phyloP scores from a whole-genome alignment of 2,113 vertebrate genomes.

The Scomber japonicus region DNA sequence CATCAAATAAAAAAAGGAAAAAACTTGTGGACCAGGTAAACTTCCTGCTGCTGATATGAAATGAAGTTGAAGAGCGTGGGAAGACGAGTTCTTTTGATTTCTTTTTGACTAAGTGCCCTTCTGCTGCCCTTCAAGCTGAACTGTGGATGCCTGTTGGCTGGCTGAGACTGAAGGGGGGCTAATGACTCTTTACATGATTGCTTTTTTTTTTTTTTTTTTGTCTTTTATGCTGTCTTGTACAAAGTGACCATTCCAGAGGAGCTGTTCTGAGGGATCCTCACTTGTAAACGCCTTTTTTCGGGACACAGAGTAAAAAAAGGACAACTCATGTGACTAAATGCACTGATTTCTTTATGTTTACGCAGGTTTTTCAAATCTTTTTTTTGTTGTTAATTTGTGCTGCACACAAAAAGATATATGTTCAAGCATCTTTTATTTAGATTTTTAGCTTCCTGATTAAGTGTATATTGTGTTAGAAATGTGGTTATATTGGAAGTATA shows the following conservation, averaged over 20 bases:
- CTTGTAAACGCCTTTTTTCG: slow-evolving; percentile 45
- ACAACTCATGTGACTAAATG: slow-evolving; percentile 39
- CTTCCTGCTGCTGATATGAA: no score
- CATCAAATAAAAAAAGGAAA: neutral
- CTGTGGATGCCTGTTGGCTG: slow-evolving; percentile 29
- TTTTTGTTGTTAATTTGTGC: slow-evolving; percentile 1
- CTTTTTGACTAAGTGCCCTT: slow-evolving; percentile 71
- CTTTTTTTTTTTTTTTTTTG: slow-evolving; percentile 57
- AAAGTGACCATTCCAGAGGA: slow-evolving; percentile 61
- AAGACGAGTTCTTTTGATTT: neutral
- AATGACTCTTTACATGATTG: slow-evolving; percentile 72
- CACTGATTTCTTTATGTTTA: slow-evolving; percentile 54
- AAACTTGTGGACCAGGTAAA: no score
- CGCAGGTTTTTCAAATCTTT: neutral
- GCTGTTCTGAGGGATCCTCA: slow-evolving; percentile 14
- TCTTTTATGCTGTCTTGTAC: slow-evolving; percentile 50
- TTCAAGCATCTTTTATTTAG: slow-evolving; percentile 13
- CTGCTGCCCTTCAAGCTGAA: slow-evolving; percentile 57
- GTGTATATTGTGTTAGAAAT: slow-evolving; percentile 52
- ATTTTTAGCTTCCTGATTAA: slow-evolving; percentile 28
- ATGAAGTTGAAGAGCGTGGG: no score
- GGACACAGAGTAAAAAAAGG: slow-evolving; percentile 52
- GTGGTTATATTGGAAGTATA: slow-evolving; percentile 23
- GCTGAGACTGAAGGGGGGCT: slow-evolving; percentile 32
- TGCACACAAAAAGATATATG: slow-evolving; percentile 21